A percentile compares a stretch with the other conserved stretches of the same genome.
These are phyloP conservation scores for Piaya cayana DNA, from an alignment of 2,113 vertebrate genomes.

Conservation along the genomic window DNA sequence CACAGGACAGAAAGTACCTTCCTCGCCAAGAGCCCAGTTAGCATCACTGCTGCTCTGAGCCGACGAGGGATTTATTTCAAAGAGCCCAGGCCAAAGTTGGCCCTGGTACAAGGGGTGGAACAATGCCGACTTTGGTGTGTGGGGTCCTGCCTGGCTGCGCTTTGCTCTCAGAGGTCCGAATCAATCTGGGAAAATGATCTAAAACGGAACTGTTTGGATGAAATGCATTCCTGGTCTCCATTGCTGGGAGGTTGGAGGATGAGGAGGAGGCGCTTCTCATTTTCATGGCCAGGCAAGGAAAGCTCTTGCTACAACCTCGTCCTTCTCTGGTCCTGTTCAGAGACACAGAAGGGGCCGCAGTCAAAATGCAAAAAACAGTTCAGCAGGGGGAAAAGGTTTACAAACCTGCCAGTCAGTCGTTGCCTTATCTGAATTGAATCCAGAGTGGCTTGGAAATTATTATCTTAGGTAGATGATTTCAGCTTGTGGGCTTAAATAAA, in stretches of 20 bases:
- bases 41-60: not conserved
- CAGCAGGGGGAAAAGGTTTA: not conserved
- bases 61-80: not conserved
- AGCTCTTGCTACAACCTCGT: not conserved
- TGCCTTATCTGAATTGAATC: conserved; percentile 29
- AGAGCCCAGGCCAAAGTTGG: not conserved
- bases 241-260: not conserved
- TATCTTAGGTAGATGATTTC: conserved; percentile 38
- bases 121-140: fast-evolving
- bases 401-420: conserved; percentile 5
- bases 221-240: not conserved
- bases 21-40: not conserved
- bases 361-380: not conserved
- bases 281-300: not conserved
- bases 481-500: conserved; percentile 37
- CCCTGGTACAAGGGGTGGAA: not conserved
- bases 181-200: not conserved
- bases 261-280: not conserved
- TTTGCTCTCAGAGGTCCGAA: not conserved
- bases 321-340: not conserved
- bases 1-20: not conserved
- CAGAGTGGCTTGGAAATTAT: conserved; percentile 13
- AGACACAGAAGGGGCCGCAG: not conserved
- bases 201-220: not conserved
- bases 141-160: not conserved